Conservation (phyloP, 2,113 vertebrate species). For the Anser brachyrhynchus region DNA sequence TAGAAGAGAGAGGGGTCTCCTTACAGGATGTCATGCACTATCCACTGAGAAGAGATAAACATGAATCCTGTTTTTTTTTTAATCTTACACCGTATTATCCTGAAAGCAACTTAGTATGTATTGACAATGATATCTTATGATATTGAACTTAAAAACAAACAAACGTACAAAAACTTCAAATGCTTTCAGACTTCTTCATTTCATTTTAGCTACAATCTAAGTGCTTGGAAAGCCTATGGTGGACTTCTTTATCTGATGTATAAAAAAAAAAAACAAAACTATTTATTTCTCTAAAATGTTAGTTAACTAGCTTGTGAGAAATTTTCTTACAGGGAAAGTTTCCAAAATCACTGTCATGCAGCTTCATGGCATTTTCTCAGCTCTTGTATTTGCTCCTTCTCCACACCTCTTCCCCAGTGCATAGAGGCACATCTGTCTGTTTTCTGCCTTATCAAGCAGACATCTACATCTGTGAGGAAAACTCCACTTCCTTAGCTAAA, state of each 20-base stretch:
- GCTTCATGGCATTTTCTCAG: conserved; percentile 75
- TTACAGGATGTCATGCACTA: background rate
- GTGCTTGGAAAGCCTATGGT: background rate
- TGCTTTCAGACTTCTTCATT: background rate
- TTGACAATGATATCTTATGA: background rate
- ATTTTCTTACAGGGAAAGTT: conserved; percentile 70
- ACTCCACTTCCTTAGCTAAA: conserved; percentile 82
- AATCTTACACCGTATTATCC: background rate
- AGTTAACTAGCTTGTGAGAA: conserved; percentile 65
- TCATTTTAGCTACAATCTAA: background rate
- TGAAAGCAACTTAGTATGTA: background rate
- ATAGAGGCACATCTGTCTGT: conserved; percentile 84
- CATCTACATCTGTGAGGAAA: conserved; percentile 87
- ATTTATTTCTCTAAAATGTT: conserved; percentile 50
- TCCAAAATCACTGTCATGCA: conserved; percentile 74
- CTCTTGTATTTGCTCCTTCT: conserved; percentile 76
- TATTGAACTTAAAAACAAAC: background rate
- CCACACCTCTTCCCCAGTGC: conserved; percentile 80
- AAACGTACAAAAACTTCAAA: background rate
- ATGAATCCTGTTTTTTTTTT: background rate
- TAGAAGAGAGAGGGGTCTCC: background rate
- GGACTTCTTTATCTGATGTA: conserved; percentile 14
- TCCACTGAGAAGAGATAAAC: background rate
- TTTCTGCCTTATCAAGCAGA: conserved; percentile 83
- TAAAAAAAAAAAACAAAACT: conserved; percentile 66